Percentiles rank a stretch among this genome's conserved stretches.
These are phyloP conservation scores for Chiloscyllium punctatum DNA, from an alignment of 2,797 vertebrate species.

Conservation along the genomic window DNA sequence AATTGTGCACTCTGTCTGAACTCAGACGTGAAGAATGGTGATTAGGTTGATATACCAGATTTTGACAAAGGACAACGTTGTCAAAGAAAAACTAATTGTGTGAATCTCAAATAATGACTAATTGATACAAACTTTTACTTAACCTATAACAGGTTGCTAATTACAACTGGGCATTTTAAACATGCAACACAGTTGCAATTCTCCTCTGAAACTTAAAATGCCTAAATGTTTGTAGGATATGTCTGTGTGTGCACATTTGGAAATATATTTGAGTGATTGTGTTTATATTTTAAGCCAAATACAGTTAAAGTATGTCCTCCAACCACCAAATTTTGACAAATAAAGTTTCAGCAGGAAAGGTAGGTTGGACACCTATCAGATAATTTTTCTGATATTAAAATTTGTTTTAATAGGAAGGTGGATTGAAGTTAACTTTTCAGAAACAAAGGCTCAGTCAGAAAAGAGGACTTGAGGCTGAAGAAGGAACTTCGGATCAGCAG, in stretches of 20 bases:
- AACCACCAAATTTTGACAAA: background rate
- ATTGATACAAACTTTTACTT: background rate
- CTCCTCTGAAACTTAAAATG: background rate
- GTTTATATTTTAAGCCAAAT: background rate
- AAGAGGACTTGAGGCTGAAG: conserved; percentile 80
- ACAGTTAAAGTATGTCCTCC: background rate
- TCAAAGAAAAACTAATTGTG: background rate
- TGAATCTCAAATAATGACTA: background rate
- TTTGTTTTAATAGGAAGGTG: conserved; percentile 80
- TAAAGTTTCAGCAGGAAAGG: background rate
- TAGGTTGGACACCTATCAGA: background rate
- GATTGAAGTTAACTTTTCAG: conserved; percentile 97
- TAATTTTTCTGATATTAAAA: conserved; percentile 32
- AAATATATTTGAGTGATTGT: background rate
- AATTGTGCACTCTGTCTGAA: background rate
- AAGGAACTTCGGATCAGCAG: conserved; percentile 79
- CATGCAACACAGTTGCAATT: background rate
- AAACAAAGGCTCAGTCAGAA: conserved; percentile 89
- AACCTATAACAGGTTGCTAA: background rate
- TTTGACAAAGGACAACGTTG: background rate
- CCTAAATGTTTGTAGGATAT: background rate
- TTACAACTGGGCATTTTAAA: background rate
- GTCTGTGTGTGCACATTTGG: background rate
- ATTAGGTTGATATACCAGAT: background rate
- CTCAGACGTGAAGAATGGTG: background rate